phyloP scores from a whole-genome alignment of 2,888 invertebrate genomes.

The Bimastos eiseni region DNA sequence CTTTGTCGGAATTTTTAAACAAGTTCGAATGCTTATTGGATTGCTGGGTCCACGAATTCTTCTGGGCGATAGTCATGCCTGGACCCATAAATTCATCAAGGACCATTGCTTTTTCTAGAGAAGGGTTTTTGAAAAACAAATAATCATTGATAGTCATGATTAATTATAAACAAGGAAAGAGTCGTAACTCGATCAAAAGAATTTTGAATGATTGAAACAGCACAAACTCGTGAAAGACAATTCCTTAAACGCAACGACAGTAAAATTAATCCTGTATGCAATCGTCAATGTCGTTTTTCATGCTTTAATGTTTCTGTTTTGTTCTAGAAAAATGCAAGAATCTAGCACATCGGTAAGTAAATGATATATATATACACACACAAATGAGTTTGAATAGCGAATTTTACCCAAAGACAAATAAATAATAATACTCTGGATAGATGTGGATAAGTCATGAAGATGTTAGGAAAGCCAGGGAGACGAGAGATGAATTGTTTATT shows the following conservation, averaged over 20 bases:
- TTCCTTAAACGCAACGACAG: too few species aligned
- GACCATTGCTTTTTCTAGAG: too few species aligned
- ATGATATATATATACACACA: neutral
- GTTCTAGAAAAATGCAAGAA: neutral
- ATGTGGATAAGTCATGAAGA: neutral
- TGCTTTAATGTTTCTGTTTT: neutral
- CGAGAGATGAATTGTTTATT: too few species aligned
- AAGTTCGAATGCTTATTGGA: neutral
- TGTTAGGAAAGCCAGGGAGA: neutral
- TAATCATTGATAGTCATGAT: neutral
- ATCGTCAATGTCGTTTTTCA: too few species aligned
- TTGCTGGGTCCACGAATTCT: neutral
- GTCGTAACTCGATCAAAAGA: neutral
- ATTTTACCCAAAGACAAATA: too few species aligned
- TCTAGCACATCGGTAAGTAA: neutral
- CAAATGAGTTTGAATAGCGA: neutral
- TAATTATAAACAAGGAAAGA: neutral
- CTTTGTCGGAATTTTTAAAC: neutral
- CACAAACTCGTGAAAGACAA: too few species aligned
- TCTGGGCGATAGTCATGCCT: neutral
- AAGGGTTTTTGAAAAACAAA: too few species aligned
- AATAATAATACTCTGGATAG: neutral
- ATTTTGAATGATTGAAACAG: neutral
- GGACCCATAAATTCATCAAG: too few species aligned
- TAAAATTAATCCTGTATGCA: too few species aligned